Evolutionary conservation across 2,113 vertebrate genomes (phyloP), one percentile per base, ranked within the genome.

Genomic region (Zosterops japonicus): DNA sequence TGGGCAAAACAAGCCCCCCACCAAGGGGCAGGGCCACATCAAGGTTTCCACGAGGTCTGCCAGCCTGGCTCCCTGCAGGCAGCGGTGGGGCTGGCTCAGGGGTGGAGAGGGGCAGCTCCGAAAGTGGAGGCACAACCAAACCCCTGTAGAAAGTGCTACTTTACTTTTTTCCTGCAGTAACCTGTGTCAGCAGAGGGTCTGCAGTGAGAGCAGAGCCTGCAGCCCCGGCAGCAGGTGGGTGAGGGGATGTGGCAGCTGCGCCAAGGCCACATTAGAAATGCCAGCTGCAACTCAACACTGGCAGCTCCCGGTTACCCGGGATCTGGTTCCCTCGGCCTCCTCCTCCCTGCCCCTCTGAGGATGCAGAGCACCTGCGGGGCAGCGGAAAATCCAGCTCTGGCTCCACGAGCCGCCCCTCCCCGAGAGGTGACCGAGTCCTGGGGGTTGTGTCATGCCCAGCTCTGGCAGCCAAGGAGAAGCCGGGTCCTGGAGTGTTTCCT

Each of bases 281-380:
- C 76, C 88, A 44, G 68, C 88, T 93, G 95, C 83, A 95, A 96
- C 90, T 46, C 88, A 96, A 96, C 65, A 46, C 94, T 50, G 80
- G 60, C 86, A 49, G 88, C 92, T 87, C 72, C 69, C 1, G 1
- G 44, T 82, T 69, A 89, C 80, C 57, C 19, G 36, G 53, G 92
- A 94, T 96, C 95, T 7, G 23, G 80, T 96, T 96, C 89, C 95
- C 85, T 59, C 2, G n/a, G 56, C 88, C 65, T 67, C 79, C 36
- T 79, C 89, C 36, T 79, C 89, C 41, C 60, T 39, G 65, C 77
- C 52, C 56, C 28, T 76, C 67, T 69, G 74, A 15, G 57, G 65
- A 92, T 89, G 93, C 91, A 61, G 65, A 65, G 50, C 83, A 74
- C 71, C 92, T 63, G 68, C 5, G 52, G 35, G 57, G 68, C 76